Evolutionary conservation across 2,888 invertebrate genomes (phyloP).

Genomic region (Drosophila maculinotata): DNA sequence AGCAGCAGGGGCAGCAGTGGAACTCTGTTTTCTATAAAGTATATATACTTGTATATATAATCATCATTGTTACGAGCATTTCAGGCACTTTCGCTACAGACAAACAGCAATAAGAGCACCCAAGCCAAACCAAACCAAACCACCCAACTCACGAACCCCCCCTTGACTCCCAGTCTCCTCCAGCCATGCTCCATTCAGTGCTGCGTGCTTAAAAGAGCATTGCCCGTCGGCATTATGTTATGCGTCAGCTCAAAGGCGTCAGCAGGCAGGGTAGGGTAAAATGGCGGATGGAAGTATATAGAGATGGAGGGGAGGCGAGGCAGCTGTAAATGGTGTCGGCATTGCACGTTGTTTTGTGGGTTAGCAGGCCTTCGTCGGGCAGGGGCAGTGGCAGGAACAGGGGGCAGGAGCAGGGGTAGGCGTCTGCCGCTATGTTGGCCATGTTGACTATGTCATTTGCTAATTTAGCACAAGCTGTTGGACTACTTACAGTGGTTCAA

Average conservation of each 20-base stretch:
- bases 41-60: conserved; percentile 46
- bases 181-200: conserved; percentile 46
- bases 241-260: conserved; percentile 71
- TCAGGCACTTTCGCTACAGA: conserved; percentile 69
- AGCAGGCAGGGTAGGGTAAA: conserved; percentile 1
- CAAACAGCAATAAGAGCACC: conserved; percentile 33
- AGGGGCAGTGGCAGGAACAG: conserved; percentile 3
- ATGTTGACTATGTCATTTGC: conserved; percentile 81
- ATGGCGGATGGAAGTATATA: neutral
- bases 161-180: conserved; percentile 16
- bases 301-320: neutral
- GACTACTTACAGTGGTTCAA: conserved; percentile 63
- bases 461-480: conserved; percentile 77
- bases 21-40: neutral
- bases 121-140: conserved; percentile 3
- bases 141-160: neutral
- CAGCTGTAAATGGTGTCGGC: conserved; percentile 60
- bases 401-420: neutral
- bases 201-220: conserved; percentile 81
- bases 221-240: conserved; percentile 82
- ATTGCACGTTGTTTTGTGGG: conserved; percentile 78
- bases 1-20: conserved; percentile 15
- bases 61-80: conserved; percentile 74
- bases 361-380: conserved; percentile 64
- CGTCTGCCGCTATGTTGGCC: conserved; percentile 61